Evolutionary conservation across 2,888 invertebrate genomes (phyloP), one percentile per base, ranked within the genome.

Genomic region (Deilephila elpenor): DNA sequence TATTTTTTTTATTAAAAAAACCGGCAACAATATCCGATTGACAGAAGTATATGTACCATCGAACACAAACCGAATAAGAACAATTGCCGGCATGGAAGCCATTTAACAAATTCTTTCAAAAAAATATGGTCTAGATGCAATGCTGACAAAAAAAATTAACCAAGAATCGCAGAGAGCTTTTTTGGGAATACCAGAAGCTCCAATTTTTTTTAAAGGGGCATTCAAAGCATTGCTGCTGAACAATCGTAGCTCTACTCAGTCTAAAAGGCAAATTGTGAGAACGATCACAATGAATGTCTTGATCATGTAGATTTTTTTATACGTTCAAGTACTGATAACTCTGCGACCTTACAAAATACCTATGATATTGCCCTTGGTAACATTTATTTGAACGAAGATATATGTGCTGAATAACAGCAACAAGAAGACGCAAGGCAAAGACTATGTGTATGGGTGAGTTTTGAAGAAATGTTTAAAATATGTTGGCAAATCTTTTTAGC

Each of bases 91-190:
- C 0, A 70, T 83, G 14, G 56, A 83, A 78, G 62, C 61, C 6
- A 8, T 83, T n/a, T 83, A 80, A 79, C 60, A 75, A 75, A n/a
- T 78, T 14, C 76, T 82, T 59, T 74, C 67, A 19, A 4, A 71
- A 59, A 82, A 80, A 71, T 82, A 80, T 76, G 17, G 34, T 25
- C 73, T 81, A n/a, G 78, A 83, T 74, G n/a, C 71, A 5, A 78
- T 84, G 77, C 61, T 80, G 17, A 78, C 75, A 1, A 74, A 78
- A 67, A 79, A 83, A 44, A 78, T 82, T 1, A 82, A 82, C 62
- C 82, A 82, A 73, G 80, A 82, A 74, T 80, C 80, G 14, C 80
- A 0, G 82, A 83, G 76, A 80, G 79, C 51, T 81, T 83, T 71
- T 83, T 83, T 75, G 82, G 82, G n/a, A 80, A 75, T 70, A 80